Evolutionary conservation across 2,113 vertebrate species (phyloP), one percentile per base, ranked within the genome.

Genomic region (Nothoprocta perdicaria): DNA sequence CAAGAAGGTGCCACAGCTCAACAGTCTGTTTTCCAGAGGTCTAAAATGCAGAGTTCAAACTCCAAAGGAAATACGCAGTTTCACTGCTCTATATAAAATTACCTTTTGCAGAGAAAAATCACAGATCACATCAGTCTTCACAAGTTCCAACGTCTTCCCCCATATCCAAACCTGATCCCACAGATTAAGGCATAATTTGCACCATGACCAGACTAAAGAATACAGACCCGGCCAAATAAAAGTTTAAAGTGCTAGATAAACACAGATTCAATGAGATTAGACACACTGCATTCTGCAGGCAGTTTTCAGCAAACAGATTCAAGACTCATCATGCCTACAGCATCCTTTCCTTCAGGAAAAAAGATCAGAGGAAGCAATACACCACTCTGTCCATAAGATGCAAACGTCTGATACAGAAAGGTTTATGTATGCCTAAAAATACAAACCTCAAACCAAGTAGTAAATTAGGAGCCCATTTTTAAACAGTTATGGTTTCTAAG

Each of bases 201-300:
- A 81, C 86, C 53, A 46, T 90, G 83, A 60, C 19, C 31, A 88
- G 8, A 33, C 60, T 22, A 62, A 94, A 87, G 33, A 67, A 43
- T 19, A 95, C 40, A 92, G 91, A 84, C 41, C 18, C 1, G 2
- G 61, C 62, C 72, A 95, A 80, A 78, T 33, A 74, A 33, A 41
- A 78, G 31, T 75, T 95, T 73, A 21, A 92, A 93, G 50, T 53
- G 46, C 43, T 74, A 81, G 33, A 65, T 38, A 65, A 78, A 91
- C 26, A 90, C 16, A 68, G 75, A 62, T 7, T 35, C 8, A 55
- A 33, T 12, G 46, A 76, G 40, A 63, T 38, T 46, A 84, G 69
- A 24, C 10, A 41, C 7, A 61, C 68, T 53, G 50, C n/a, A 22
- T 41, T 72, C 62, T 79, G 52, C 52, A 89, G n/a, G n/a, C 12